Conservation (phyloP, 2,113 vertebrate species). For the Chaetodon trifascialis region DNA sequence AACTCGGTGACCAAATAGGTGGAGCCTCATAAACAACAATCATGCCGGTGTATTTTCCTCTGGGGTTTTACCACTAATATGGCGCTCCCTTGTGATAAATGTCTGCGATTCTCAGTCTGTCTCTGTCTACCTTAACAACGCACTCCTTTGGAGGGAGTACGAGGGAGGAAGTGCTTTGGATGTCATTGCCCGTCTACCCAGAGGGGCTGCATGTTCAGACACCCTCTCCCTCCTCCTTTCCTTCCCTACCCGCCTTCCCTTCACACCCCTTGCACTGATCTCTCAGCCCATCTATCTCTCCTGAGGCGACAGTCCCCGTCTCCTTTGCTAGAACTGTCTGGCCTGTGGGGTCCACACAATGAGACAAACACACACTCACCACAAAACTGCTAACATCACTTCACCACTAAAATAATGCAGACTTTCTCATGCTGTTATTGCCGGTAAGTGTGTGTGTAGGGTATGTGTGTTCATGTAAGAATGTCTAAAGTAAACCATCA, state of each 20-base stretch:
- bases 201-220: slow-evolving; percentile 80
- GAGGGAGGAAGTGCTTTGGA: slow-evolving; percentile 79
- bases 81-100: slow-evolving; percentile 50
- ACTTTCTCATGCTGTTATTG: slow-evolving; percentile 17
- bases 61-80: slow-evolving; percentile 42
- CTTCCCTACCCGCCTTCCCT: slow-evolving; percentile 49
- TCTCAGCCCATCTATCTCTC: slow-evolving; percentile 59
- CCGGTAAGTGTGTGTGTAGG: slow-evolving; percentile 1
- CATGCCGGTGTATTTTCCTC: slow-evolving; percentile 18
- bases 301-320: slow-evolving; percentile 49
- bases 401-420: slow-evolving; percentile 21
- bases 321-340: slow-evolving; percentile 50
- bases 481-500: slow-evolving; percentile 56
- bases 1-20: slow-evolving; percentile 30
- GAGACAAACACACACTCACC: slow-evolving; percentile 51
- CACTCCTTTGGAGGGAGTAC: slow-evolving; percentile 43
- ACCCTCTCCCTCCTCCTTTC: slow-evolving; percentile 45
- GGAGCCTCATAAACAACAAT: slow-evolving; percentile 29
- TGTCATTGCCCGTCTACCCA: slow-evolving; percentile 76
- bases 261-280: slow-evolving; percentile 69
- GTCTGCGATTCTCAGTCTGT: slow-evolving; percentile 24
- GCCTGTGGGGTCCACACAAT: slow-evolving; percentile 47
- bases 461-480: slow-evolving; percentile 36
- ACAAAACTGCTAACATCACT: slow-evolving; percentile 38
- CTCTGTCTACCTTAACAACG: slow-evolving; percentile 51